Evolutionary conservation across 1,140 invertebrate species (phyloP), one percentile per base, ranked within the genome.

Genomic region (Drosophila novamexicana): DNA sequence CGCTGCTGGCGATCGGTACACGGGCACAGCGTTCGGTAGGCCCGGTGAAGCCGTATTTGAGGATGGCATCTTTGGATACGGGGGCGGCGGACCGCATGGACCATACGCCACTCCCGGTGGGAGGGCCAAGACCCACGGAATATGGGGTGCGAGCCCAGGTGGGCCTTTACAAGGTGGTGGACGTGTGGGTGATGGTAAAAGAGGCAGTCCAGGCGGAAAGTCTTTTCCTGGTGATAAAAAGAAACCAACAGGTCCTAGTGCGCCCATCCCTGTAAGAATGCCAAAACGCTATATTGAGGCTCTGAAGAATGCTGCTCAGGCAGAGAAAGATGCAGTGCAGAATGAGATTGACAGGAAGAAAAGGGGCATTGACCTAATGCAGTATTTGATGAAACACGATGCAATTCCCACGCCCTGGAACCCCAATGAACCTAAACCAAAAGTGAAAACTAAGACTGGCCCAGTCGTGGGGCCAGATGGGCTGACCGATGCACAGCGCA

Each of bases 1-100:
- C 42, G 84, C 77, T 6, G 67, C 52, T 0, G 84, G 84, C 0
- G 77, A 81, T 57, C 84, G 70, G 1, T 84, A 71, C 6, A 74
- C 67, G 32, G 58, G 72, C 50, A 86, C 79, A 0, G 62, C 76
- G 2, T 69, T 79, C 7, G 83, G 82, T 8, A 12, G 1, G 8
- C 10, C 53, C 1, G 34, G 36, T 3, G 78, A 86, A n/a, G 6
- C 32, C 0, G 78, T 76, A 8, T 86, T 77, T 8, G 83, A 86
- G 47, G 83, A 88, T 14, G 82, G 80, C 6, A 18, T 73, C 7
- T 82, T 79, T 22, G 81, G 81, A 0, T 62, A 56, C 22, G 0
- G 7, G 5, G 79, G 69, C 3, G 80, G 79, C 5, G 79, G 76
- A 1, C 72, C 59, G 10, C 79, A 79, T 12, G 79, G 77, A 0